These are phyloP conservation scores for Asobara japonica DNA, from an alignment of 1,140 invertebrate species.

Conservation along the genomic window DNA sequence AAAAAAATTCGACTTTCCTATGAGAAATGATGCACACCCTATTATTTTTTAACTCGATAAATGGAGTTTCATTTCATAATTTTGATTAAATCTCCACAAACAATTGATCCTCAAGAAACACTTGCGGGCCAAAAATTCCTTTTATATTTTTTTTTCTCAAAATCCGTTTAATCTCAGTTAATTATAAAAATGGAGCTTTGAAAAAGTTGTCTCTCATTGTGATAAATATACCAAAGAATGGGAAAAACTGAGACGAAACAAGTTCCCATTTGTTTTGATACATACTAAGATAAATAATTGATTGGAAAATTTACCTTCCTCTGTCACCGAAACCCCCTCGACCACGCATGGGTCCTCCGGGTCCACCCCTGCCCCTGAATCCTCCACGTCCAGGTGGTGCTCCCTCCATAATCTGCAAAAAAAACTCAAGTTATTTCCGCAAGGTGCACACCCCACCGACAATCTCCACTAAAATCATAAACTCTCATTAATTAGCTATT, in stretches of 20 bases:
- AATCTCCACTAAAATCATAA: neutral
- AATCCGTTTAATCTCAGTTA: too few relatives aligned
- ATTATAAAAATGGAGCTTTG: too few relatives aligned
- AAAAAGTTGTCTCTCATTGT: neutral
- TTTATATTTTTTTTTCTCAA: too few relatives aligned
- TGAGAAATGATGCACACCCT: too few relatives aligned
- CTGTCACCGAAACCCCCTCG: conserved; percentile 59
- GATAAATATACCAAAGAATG: neutral
- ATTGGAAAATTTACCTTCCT: conserved; percentile 54
- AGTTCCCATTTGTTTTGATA: neutral
- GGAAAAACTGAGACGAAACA: too few relatives aligned
- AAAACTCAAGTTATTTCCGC: neutral
- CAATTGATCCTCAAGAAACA: too few relatives aligned
- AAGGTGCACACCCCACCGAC: neutral
- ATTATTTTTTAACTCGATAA: too few relatives aligned
- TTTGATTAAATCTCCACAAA: too few relatives aligned
- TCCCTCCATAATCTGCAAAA: conserved; percentile 50
- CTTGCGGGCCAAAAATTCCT: too few relatives aligned
- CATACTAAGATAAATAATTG: neutral
- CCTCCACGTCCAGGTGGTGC: conserved; percentile 55
- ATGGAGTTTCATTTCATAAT: neutral
- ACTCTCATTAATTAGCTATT: neutral
- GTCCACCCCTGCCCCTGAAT: conserved; percentile 56
- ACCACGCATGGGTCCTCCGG: conserved; percentile 56
- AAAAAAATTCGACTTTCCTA: neutral